phyloP scores from a whole-genome alignment of 2,113 vertebrate species.

The Peucedramus taeniatus region DNA sequence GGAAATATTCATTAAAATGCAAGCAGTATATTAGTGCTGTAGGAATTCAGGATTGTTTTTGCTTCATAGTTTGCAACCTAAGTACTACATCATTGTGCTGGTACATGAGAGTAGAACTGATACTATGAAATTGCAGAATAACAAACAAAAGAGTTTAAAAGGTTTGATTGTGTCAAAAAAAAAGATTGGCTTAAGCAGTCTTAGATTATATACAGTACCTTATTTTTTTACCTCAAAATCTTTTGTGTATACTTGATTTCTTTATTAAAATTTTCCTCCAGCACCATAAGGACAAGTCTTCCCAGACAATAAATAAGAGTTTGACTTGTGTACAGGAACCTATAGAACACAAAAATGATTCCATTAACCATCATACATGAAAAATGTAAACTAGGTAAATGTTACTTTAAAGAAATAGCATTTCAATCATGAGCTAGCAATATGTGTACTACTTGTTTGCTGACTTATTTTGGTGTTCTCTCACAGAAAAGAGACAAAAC shows the following conservation, averaged over 20 bases:
- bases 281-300: neutral
- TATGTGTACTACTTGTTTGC: neutral
- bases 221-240: neutral
- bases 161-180: neutral
- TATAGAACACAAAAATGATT: neutral
- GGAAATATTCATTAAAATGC: neutral
- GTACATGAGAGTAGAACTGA: neutral
- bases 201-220: neutral
- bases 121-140: neutral
- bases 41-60: neutral
- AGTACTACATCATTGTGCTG: neutral
- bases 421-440: neutral
- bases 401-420: neutral
- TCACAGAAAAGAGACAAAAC: neutral
- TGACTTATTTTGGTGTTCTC: neutral
- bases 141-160: neutral
- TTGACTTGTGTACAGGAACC: neutral
- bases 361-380: neutral
- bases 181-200: neutral
- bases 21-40: neutral
- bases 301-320: neutral
- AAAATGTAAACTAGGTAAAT: neutral
- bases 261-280: neutral
- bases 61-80: neutral
- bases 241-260: neutral